These are phyloP conservation scores for Caenorhabditis plicata DNA, from an alignment of 2,888 invertebrate species.

Conservation along the genomic window DNA sequence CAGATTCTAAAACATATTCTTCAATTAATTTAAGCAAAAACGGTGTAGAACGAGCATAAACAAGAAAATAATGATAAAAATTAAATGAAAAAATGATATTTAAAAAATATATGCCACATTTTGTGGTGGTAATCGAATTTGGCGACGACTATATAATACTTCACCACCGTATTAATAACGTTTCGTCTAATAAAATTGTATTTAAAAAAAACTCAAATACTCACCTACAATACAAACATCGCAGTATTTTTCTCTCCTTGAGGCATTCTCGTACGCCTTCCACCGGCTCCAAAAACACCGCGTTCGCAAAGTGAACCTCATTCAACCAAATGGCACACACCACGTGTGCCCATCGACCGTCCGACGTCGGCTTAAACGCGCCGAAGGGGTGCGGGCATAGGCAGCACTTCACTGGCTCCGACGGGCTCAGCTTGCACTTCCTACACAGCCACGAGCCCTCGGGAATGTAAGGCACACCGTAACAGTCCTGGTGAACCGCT, in stretches of 20 bases:
- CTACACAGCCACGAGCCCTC: slow-evolving; percentile 97
- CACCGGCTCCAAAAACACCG: slow-evolving; percentile 82
- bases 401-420: slow-evolving; percentile 89
- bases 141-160: too few relatives aligned
- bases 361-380: slow-evolving; percentile 92
- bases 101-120: too few relatives aligned
- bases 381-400: slow-evolving; percentile 96
- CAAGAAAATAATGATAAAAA: too few relatives aligned
- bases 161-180: too few relatives aligned
- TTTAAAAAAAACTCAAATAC: background rate
- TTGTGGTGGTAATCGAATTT: too few relatives aligned
- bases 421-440: slow-evolving; percentile 91
- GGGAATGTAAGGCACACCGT: slow-evolving; percentile 94
- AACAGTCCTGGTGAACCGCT: slow-evolving; percentile 92
- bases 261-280: slow-evolving; percentile 73
- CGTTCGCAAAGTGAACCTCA: slow-evolving; percentile 87
- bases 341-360: slow-evolving; percentile 95
- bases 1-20: too few relatives aligned
- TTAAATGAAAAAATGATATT: too few relatives aligned
- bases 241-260: slow-evolving; percentile 79
- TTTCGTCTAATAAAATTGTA: background rate
- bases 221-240: slow-evolving; percentile 83
- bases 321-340: slow-evolving; percentile 99
- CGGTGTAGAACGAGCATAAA: too few relatives aligned
- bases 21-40: too few relatives aligned